phyloP scores from a whole-genome alignment of 2,888 invertebrate genomes.

The Platypus cylindrus region DNA sequence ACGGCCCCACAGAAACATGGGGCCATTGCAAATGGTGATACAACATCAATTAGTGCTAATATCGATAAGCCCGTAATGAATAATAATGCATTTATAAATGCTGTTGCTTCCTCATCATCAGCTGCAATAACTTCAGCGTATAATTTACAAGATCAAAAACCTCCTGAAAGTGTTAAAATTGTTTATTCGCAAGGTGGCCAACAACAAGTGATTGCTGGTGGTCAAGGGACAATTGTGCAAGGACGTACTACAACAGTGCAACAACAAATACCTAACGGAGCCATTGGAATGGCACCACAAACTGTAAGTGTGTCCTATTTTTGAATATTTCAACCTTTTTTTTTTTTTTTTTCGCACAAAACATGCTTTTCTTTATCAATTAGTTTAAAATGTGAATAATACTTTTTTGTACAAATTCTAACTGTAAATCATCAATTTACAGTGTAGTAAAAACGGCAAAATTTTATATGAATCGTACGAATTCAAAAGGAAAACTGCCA shows the following conservation, averaged over 20 bases:
- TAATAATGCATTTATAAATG: slow-evolving; percentile 28
- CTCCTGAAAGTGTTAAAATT: slow-evolving; percentile 26
- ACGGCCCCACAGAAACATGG: slow-evolving; percentile 47
- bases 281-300: slow-evolving; percentile 45
- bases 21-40: slow-evolving; percentile 48
- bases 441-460: too few relatives aligned
- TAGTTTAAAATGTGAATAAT: too few relatives aligned
- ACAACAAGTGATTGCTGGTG: slow-evolving; percentile 36
- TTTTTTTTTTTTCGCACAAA: too few relatives aligned
- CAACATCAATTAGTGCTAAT: slow-evolving; percentile 30
- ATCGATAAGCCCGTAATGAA: slow-evolving; percentile 26
- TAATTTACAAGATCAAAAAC: slow-evolving; percentile 26
- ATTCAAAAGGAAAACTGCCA: too few relatives aligned
- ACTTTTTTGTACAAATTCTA: too few relatives aligned
- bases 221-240: slow-evolving; percentile 37
- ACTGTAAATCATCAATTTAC: too few relatives aligned
- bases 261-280: slow-evolving; percentile 46
- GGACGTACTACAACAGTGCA: slow-evolving; percentile 44
- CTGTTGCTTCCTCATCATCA: slow-evolving; percentile 26
- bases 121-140: slow-evolving; percentile 24
- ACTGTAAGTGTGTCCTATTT: slow-evolving; percentile 34
- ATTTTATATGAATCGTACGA: too few relatives aligned
- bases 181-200: slow-evolving; percentile 35
- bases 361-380: too few relatives aligned
- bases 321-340: too few relatives aligned